Percentiles rank a stretch among this genome's conserved stretches.
phyloP scores from a whole-genome alignment of 2,113 vertebrate genomes.

The Strigops habroptila region DNA sequence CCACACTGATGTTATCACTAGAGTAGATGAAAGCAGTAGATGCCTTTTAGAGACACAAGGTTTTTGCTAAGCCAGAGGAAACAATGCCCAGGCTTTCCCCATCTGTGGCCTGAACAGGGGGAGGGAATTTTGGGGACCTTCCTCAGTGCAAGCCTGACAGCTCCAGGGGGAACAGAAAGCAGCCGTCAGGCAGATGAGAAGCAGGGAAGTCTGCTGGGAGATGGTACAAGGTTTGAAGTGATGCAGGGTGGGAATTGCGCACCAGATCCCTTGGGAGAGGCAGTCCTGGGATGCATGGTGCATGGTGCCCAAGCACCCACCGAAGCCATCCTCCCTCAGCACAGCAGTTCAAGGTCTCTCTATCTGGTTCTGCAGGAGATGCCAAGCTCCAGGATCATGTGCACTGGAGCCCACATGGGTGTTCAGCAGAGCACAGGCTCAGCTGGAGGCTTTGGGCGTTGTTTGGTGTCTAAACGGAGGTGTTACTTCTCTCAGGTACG shows the following conservation, averaged over 20 bases:
- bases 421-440: rapidly evolving
- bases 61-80: neutral
- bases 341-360: neutral
- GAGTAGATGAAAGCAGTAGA: neutral
- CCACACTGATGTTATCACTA: neutral
- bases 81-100: neutral
- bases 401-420: rapidly evolving
- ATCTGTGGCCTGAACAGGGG: neutral
- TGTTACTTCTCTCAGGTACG: slow-evolving; percentile 80
- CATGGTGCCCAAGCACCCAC: neutral
- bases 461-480: neutral
- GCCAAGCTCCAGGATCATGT: neutral
- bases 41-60: neutral
- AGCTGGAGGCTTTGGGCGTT: neutral
- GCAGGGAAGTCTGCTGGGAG: neutral
- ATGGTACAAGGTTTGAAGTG: neutral
- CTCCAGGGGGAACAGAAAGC: neutral
- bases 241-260: neutral
- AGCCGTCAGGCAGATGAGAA: neutral
- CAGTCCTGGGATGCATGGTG: neutral
- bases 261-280: rapidly evolving
- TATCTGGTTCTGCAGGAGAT: neutral
- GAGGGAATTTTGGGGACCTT: neutral
- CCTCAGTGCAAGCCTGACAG: neutral
- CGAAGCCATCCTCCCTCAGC: neutral